Evolutionary conservation across 2,888 invertebrate genomes (phyloP).

Genomic region (Ceratothoa steindachneri): DNA sequence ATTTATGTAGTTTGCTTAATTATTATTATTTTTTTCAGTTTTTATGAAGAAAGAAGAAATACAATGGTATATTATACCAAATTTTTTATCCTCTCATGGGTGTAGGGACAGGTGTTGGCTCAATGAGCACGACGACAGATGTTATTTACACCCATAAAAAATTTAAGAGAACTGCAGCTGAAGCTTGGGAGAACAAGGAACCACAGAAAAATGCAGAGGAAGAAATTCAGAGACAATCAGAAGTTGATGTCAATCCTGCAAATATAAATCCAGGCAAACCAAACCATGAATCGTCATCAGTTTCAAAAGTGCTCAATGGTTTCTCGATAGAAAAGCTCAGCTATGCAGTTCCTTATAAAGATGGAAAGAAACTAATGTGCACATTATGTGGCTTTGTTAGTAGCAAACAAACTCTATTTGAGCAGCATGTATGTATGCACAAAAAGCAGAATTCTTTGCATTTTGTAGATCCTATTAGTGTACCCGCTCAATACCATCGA

Average conservation of each 20-base stretch:
- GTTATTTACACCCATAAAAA: slow-evolving; percentile 48
- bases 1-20: neutral
- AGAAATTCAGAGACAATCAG: neutral
- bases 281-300: neutral
- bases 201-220: neutral
- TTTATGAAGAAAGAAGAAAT: neutral
- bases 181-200: slow-evolving; percentile 27
- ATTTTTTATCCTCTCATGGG: slow-evolving; percentile 33
- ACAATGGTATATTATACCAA: neutral
- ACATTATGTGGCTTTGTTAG: neutral
- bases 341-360: neutral
- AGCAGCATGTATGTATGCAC: neutral
- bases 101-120: slow-evolving; percentile 37
- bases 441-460: neutral
- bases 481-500: neutral
- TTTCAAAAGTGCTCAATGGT: neutral
- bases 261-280: neutral
- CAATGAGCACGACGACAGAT: slow-evolving; percentile 44
- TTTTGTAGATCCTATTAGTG: neutral
- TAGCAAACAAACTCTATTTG: neutral
- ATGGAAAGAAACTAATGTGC: neutral
- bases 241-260: neutral
- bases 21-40: slow-evolving; percentile 4
- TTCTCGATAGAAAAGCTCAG: neutral
- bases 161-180: slow-evolving; percentile 44